phyloP scores from a whole-genome alignment of 2,113 vertebrate genomes.

The Eulemur rufifrons region DNA sequence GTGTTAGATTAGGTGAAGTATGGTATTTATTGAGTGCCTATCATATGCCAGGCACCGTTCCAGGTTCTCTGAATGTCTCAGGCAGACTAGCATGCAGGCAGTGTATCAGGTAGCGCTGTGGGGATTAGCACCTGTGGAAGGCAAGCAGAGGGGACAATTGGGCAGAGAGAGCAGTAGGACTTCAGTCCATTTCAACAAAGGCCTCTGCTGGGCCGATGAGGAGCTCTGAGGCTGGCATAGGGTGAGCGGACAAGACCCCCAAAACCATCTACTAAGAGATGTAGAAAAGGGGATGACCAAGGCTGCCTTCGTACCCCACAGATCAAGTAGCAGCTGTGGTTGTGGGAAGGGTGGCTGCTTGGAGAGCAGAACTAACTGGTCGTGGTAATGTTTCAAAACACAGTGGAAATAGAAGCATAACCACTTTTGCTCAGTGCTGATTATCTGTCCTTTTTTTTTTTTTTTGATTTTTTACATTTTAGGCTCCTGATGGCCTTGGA shows the following conservation, averaged over 20 bases:
- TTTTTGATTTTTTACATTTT: constrained; percentile 49
- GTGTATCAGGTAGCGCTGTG: no score
- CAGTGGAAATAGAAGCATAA: background rate
- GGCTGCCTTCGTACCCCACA: background rate
- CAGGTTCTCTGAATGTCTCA: no score
- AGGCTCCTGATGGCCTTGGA: constrained; percentile 86
- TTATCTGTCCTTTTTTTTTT: background rate
- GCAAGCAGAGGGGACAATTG: no score
- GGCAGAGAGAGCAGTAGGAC: no score
- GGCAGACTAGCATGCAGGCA: no score
- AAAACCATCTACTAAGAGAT: background rate
- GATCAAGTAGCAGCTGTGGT: background rate
- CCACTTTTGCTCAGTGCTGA: background rate
- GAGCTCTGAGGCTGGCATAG: background rate
- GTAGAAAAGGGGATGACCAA: no score
- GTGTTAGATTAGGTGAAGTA: no score
- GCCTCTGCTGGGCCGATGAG: background rate
- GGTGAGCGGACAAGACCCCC: background rate
- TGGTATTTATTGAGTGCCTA: no score
- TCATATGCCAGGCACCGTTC: no score
- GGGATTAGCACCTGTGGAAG: no score
- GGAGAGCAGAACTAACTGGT: background rate
- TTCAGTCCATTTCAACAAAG: background rate
- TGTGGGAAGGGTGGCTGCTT: background rate
- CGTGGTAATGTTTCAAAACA: background rate